These are phyloP conservation scores for Antigone vipio DNA, from an alignment of 2,113 vertebrate genomes.

Conservation along the genomic window DNA sequence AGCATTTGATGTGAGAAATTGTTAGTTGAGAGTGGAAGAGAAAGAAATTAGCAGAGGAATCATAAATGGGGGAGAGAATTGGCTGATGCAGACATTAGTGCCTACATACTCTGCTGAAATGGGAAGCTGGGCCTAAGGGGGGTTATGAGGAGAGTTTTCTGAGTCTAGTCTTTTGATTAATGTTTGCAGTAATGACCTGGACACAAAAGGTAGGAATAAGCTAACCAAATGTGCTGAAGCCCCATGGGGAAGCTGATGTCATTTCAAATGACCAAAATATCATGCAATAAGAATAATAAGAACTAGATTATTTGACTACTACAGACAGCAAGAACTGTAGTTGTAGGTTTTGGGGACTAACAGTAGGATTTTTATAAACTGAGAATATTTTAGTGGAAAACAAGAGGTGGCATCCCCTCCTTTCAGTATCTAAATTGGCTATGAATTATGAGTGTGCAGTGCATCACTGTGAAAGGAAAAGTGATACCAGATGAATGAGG, in stretches of 20 bases:
- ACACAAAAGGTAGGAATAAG: not conserved
- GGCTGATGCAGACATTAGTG: constrained; percentile 14
- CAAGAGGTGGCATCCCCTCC: not conserved
- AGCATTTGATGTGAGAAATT: not conserved
- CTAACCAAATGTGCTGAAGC: not conserved
- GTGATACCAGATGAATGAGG: not conserved
- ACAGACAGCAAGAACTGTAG: not conserved
- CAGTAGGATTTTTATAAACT: not conserved
- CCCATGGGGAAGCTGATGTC: not conserved
- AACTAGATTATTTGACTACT: not conserved
- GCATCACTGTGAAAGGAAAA: not conserved
- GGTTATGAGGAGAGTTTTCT: not conserved
- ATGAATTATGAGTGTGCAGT: not conserved
- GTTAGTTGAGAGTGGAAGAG: not conserved
- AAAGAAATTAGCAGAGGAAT: constrained; percentile 27
- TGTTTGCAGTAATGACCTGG: constrained; percentile 17
- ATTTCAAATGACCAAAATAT: not conserved
- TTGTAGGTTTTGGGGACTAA: not conserved
- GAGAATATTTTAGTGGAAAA: not conserved
- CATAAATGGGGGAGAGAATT: not conserved
- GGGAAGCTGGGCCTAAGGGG: not conserved
- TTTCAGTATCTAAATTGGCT: not conserved
- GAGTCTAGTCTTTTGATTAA: constrained; percentile 3
- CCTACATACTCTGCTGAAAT: not conserved
- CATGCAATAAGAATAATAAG: not conserved